Base-by-base conservation (phyloP, 1,140 invertebrate genomes). In the Thaumatotibia leucotreta region DNA sequence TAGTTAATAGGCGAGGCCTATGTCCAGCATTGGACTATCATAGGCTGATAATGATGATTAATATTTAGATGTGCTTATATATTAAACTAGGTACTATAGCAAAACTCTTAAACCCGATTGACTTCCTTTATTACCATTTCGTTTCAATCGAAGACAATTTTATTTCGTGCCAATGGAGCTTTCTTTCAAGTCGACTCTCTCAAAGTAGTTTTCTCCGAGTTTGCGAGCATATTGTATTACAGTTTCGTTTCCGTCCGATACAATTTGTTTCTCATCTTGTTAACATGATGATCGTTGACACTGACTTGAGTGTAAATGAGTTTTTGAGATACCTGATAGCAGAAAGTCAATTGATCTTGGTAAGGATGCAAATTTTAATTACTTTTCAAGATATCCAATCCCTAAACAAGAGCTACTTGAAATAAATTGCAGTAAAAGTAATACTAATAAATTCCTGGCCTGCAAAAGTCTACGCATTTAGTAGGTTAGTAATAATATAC, bases 261-360 rank as follows among this genome's bases (percentile, higher is more conserved):
- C 52, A 58, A 58, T 58, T 58, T 58, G 52, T 27, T 27, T 27
- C 52, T 58, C n/a, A 58, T 58, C 52, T 58, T 58, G 52, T 58
- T 58, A 14, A 27, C 23, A 31, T 6, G 17, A 45, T 11, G 24
- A 31, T 24, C 20, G 52, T 58, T 58, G 52, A 27, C 52, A 29
- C 52, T 31, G 24, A 14, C 52, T 58, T 11, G n/a, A 14, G 27
- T 58, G 6, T 4, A 58, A 58, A 27, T 58, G 52, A 58, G 24
- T 29, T 54, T 54, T 27, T 23, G 8, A 23, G 6, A 29, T 6
- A 14, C 39, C 8, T 8, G 27, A 27, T 31, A 27, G 14, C 29
- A 23, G 14, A 27, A 4, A 14, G 14, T 29, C 10, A 27, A 23
- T 22, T 50, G 17, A 27, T 52, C 2, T 9, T 0, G 23, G 8